Percentiles rank a stretch among this genome's conserved stretches.
phyloP scores from a whole-genome alignment of 2,797 vertebrate genomes.

The Sebastes trivittatus region DNA sequence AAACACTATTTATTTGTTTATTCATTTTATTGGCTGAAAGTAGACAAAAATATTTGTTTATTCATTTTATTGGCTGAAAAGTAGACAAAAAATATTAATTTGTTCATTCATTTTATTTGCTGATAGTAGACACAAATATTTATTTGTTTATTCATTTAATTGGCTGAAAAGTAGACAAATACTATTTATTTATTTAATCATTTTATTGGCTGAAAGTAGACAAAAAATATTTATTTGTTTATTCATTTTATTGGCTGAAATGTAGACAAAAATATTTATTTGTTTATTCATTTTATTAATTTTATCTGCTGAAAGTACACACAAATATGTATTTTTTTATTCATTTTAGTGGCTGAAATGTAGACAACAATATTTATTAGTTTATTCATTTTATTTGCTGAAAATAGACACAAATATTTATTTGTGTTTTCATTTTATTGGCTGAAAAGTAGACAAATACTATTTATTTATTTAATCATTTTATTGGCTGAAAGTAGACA shows the following conservation, averaged over 20 bases:
- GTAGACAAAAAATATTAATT: background rate
- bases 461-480: too few relatives aligned
- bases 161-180: too few relatives aligned
- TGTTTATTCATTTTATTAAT: background rate
- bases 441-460: background rate
- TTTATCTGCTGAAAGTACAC: too few relatives aligned
- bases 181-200: background rate
- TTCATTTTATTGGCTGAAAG: background rate
- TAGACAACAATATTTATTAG: too few relatives aligned
- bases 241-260: background rate
- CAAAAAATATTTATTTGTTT: background rate
- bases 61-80: background rate
- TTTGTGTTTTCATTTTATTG: background rate
- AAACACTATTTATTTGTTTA: background rate
- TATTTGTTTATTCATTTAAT: background rate
- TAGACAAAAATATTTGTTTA: too few relatives aligned
- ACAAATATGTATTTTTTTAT: background rate
- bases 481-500: too few relatives aligned
- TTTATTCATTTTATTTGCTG: too few relatives aligned
- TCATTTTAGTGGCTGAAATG: background rate
- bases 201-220: background rate
- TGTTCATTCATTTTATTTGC: background rate
- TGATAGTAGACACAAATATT: background rate
- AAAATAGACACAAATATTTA: background rate
- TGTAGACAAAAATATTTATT: background rate